Evolutionary conservation across 2,888 invertebrate species (phyloP), one percentile per base, ranked within the genome.

Genomic region (Drosophila limbata): DNA sequence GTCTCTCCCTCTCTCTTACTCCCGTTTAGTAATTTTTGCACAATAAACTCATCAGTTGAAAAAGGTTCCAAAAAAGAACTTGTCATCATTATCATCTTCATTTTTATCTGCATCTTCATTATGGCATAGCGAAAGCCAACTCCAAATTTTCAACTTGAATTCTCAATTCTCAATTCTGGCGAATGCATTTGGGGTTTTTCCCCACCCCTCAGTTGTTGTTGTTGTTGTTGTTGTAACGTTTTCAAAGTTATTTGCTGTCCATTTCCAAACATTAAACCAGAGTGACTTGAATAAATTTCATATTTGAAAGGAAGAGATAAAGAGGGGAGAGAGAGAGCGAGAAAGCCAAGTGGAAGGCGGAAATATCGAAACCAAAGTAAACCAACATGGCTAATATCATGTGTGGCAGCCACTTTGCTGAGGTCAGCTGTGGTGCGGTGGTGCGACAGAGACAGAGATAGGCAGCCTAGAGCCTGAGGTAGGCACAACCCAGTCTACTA

Each of bases 251-350:
- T 86, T 86, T 86, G 85, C 87, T 86, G 84, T 79, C 84, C 79
- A 84, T 88, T 87, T 79, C 77, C 83, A 81, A 84, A 87, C 88
- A 88, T 87, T 81, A 83, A 87, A 74, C 84, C 84, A 76, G 83
- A 88, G 87, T 86, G 87, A 88, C 88, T 88, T 85, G 88, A 88
- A 88, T 88, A 88, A 88, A 88, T 88, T 88, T 88, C 84, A 88
- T 87, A 86, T 88, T 87, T 76, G 85, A 85, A 77, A 82, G 37
- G 40, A 8, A 53, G 40, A 59, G 17, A 33, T 15, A 47, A 44
- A 17, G 25, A 17, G n/a, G 15, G 3, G 31, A 5, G 11, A 9
- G 19, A n/a, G 44, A 13, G n/a, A 4, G 17, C 39, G 56, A 31
- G 66, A 42, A 44, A 28, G 53, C 13, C 28, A 31, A 55, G 56